These are phyloP conservation scores for Thunnus albacares DNA, from an alignment of 2,797 vertebrate species.

Conservation along the genomic window DNA sequence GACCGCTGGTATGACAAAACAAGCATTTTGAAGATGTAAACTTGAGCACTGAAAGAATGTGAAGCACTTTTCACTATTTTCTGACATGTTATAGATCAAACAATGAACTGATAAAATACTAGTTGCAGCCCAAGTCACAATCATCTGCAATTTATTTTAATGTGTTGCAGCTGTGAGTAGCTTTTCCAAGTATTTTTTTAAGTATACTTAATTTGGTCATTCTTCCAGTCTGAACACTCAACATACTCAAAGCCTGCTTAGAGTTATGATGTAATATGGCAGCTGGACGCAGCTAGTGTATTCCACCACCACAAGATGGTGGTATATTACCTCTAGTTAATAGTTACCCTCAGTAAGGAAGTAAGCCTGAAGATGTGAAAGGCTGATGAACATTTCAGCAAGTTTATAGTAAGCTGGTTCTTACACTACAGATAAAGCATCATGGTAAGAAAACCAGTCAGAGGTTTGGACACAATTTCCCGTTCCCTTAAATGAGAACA, in stretches of 20 bases:
- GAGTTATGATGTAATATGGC: background rate
- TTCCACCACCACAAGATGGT: conserved; percentile 67
- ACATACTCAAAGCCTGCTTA: background rate
- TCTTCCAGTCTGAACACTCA: background rate
- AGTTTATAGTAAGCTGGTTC: conserved; percentile 1
- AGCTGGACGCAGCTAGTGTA: background rate
- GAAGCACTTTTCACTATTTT: background rate
- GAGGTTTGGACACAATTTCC: no score
- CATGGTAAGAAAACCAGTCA: background rate
- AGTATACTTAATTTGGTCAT: background rate
- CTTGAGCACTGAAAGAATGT: no score
- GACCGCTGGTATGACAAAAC: no score
- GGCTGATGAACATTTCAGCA: background rate
- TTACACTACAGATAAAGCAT: background rate
- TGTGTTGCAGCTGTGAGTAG: background rate
- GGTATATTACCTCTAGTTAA: conserved; percentile 15
- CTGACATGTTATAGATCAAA: conserved; percentile 10
- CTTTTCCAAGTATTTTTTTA: background rate
- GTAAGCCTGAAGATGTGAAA: background rate
- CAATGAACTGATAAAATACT: background rate
- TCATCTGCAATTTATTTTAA: background rate
- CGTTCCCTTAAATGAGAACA: no score
- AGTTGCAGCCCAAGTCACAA: no score
- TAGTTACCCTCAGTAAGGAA: conserved; percentile 10
- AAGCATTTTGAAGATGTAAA: background rate